Evolutionary conservation across 2,888 invertebrate genomes (phyloP).

Genomic region (Tipula lateralis): DNA sequence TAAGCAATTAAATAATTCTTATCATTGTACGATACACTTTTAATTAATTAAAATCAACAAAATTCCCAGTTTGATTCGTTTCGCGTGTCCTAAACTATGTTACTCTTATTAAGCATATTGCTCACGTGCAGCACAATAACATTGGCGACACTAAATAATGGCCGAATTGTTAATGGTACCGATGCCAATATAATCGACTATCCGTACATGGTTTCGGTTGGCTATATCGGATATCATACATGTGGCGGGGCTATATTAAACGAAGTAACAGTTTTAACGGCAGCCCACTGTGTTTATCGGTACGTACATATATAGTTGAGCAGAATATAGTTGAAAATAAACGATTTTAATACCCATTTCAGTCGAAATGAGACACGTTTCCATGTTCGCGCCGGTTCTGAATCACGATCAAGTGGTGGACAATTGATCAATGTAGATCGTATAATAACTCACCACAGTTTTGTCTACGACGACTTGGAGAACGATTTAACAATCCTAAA

Average conservation of each 20-base stretch:
- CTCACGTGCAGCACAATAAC: background rate
- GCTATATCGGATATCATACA: background rate
- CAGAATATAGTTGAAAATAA: background rate
- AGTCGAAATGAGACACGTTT: background rate
- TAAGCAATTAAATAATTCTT: background rate
- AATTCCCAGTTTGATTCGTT: background rate
- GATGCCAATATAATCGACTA: constrained; percentile 37
- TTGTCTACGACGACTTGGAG: background rate
- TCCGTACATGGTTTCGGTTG: constrained; percentile 39
- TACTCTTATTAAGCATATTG: background rate
- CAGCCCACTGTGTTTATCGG: constrained; percentile 35
- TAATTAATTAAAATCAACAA: background rate
- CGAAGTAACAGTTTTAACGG: constrained; percentile 36
- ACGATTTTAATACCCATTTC: background rate
- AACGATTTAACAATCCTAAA: background rate
- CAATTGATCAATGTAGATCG: background rate
- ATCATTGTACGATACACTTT: background rate
- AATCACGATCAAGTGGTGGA: background rate
- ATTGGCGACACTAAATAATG: background rate
- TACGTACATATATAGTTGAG: background rate
- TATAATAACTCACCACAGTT: background rate
- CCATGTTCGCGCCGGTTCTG: background rate
- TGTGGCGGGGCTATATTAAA: constrained; percentile 36
- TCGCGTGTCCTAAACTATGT: background rate
- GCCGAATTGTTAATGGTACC: constrained; percentile 37